Base-by-base conservation (phyloP, 2,113 vertebrate species). In the Daphoenositta chrysoptera region DNA sequence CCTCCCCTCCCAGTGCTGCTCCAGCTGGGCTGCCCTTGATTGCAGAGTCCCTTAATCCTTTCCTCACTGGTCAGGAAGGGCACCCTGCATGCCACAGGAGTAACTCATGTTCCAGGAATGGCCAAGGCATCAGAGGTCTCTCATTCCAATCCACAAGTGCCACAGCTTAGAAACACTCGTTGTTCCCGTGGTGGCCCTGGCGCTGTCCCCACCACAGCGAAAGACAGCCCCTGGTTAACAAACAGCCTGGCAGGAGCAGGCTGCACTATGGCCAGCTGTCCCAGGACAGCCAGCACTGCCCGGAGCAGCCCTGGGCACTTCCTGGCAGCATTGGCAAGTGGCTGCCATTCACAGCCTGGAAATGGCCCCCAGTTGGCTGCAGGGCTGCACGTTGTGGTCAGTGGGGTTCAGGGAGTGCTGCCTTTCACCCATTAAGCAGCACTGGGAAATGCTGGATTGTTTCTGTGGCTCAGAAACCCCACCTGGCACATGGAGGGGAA, bases 81-180 rank as follows among this genome's bases (percentile, higher is more conserved):
- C 20, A 68, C 2, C 4, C 39, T 39, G 42, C 27, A 30, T 0
- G 2, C 6, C 9, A 2, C 27, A 20, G 7, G 31, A 8, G 18
- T 40, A 79, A 39, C 35, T 28, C 15, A 19, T 27, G 15, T 30
- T 70, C 27, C 21, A 54, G 48, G 21, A 53, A 76, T 40, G 30
- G 11, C 50, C 42, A 76, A 64, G 16, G 22, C 0, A 2, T 60
- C n/a, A 64, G 12, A 72, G 21, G 21, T 60, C 27, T 66, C 44
- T 63, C 5, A 0, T 24, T 69, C 89, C 53, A 65, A 26, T 31
- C n/a, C 39, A 9, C 23, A 72, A 48, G 57, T 2, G 1, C 5
- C 6, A 3, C 2, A 1, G 53, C n/a, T 60, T 76, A 42, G 50
- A 63, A 93, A 19, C 0, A 0, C 23, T 53, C 0, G 0, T 40